These are phyloP conservation scores for Dascyllus trimaculatus DNA, from an alignment of 2,113 vertebrate species.

Conservation along the genomic window DNA sequence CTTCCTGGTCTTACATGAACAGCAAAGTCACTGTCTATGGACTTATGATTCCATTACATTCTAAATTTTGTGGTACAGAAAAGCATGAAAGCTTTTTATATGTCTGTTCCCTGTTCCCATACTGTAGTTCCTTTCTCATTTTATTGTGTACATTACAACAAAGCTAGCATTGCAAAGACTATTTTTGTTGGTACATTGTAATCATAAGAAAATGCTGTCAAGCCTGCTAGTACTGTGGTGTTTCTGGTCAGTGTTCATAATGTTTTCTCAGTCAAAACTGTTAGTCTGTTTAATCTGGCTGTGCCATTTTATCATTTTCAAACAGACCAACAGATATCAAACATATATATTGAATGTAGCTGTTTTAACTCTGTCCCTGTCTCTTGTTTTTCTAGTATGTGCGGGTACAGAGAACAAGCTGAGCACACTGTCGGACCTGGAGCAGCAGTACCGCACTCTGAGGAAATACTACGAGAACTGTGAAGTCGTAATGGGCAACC, in stretches of 20 bases:
- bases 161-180: too few species aligned
- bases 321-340: too few species aligned
- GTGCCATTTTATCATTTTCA: neutral
- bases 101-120: too few species aligned
- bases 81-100: neutral
- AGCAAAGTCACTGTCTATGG: conserved; percentile 12
- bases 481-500: conserved; percentile 99
- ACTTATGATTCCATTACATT: neutral
- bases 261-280: neutral
- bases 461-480: conserved; percentile 99
- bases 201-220: too few species aligned
- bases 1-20: conserved; percentile 23
- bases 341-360: neutral
- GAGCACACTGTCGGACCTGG: conserved; percentile 97
- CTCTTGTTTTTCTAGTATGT: conserved; percentile 87
- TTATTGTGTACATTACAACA: too few species aligned
- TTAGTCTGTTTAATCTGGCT: neutral
- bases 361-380: conserved; percentile 39
- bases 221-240: neutral
- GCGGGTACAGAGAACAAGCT: conserved; percentile 97
- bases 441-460: conserved; percentile 96
- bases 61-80: neutral
- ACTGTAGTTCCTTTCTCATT: too few species aligned
- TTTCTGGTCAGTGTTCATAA: neutral
- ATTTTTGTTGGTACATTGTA: too few species aligned